Base-by-base conservation (phyloP, 2,113 vertebrate species). In the Plecturocebus donacophilus region DNA sequence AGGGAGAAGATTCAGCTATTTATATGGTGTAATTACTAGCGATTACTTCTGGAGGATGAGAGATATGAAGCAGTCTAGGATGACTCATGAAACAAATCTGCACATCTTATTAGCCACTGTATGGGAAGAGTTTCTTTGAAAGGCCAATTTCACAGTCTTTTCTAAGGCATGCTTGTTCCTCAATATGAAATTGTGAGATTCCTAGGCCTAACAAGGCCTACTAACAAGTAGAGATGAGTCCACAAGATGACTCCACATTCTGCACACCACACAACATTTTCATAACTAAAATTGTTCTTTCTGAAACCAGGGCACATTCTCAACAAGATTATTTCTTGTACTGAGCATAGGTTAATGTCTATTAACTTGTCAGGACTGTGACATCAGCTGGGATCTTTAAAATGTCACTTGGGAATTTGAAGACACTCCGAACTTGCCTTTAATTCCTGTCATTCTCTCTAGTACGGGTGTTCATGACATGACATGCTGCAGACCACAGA, bases 161-260 rank as follows among this genome's bases (percentile, higher is more conserved):
- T 20, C 1, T 3, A 17, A 56, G 49, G 17, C 49, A n/a, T 27
- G 38, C 56, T 11, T 40, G 3, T 16, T 17, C 12, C 42, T 75
- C 19, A 66, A 0, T 11, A 12, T 19, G 45, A 64, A 76, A 56
- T 10, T 8, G 19, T 25, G 17, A 27, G 73, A 40, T 52, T 66
- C 17, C 35, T 10, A 32, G 35, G 20, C 5, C 9, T n/a, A n/a
- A n/a, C n/a, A n/a, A n/a, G n/a, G n/a, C 7, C 16, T 16, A 0
- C 16, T 9, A n/a, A n/a, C n/a, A n/a, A 17, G 16, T 77, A 71
- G 17, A 40, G 42, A 23, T 5, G 7, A 30, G 25, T 91, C 35
- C 56, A 40, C 13, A 17, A 66, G 7, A 49, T 27, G 9, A 8
- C 3, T 38, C 54, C 56, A 14, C 23, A 14, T 40, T 32, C 17